Evolutionary conservation across 2,113 vertebrate species (phyloP), one percentile per base, ranked within the genome.

Genomic region (Lates calcarifer): DNA sequence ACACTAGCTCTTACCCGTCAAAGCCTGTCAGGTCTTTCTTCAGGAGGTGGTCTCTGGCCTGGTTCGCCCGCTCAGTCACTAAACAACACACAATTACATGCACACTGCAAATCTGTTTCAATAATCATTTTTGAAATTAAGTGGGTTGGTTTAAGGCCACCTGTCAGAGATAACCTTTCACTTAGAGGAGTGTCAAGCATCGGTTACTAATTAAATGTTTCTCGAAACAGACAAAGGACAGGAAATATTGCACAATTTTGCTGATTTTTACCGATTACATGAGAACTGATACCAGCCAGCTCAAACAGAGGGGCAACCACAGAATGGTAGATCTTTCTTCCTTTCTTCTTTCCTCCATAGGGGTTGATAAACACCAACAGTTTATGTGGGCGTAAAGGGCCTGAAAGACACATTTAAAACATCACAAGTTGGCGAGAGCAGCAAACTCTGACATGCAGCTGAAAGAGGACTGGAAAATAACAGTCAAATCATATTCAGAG

Each of bases 331-430:
- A 96, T 95, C 77, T 94, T 53, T 58, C 90, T 87, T 3, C 93
- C 96, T 84, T 83, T 94, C 71, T 91, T 91, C 77, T 95, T 94
- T 15, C 96, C 96, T 61, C 96, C 96, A 64, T 83, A 94, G 0
- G 96, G 96, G 81, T 97, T 97, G 75, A 97, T 95, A 70, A 97
- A 96, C 51, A 96, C 95, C 84, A 97, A 77, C 67, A 96, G 88
- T 78, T 81, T 94, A 64, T 86, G 92, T 10, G 96, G 96, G 11
- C 95, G 93, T 29, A 88, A 69, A 0, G 92, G 92, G 63, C 90
- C 93, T 94, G 70, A 51, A 77, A 71, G 12, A 33, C 2, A 31
- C 3, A 41, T 70, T 65, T 39, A 12, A n/a, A 73, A 53, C n/a
- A 11, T 67, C 17, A 47, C 18, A 79, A 3, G 63, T 72, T 71